Evolutionary conservation across 1,140 invertebrate genomes (phyloP), one percentile per base, ranked within the genome.

Genomic region (Caerostris extrusa): DNA sequence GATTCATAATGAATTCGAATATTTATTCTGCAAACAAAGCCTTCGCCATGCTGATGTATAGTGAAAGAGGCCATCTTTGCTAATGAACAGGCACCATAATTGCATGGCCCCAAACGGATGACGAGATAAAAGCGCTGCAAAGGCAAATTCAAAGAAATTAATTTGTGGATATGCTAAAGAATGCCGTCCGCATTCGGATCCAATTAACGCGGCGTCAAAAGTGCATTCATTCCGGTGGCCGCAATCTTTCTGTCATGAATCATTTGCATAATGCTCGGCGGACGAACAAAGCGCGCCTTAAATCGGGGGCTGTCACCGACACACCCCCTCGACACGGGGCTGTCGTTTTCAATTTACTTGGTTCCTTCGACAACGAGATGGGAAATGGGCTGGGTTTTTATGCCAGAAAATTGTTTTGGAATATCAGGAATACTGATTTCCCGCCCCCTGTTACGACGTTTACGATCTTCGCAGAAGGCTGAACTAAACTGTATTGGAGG

Each of bases 221-320:
- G 71, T 82, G 90, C 71, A 91, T 91, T 91, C 71, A 91, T 57
- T 82, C 71, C n/a, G 17, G 69, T 53, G 53, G 57, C 69, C 5
- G 71, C 90, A 82, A 91, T 91, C 90, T 91, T 91, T 91, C 90
- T 61, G 90, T 58, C 71, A 91, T 91, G 53, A 91, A 91, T 91
- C 90, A 82, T 91, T 91, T 91, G 90, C 90, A 91, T 91, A 91
- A 91, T 91, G 67, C 57, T 34, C 53, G 19, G 17, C 6, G 57
- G 14, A 14, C 64, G 71, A 91, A 91, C 90, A 91, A 91, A 67
- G 88, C 19, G 7, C 56, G 55, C 53, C 64, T 88, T 60, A 88
- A 90, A 91, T 81, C 71, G 71, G 71, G 34, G 34, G 14, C 71
- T 50, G 34, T 7, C 61, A 67, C 50, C 34, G 34, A 2, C 34